A percentile compares a stretch with the other conserved stretches of the same genome.
These are phyloP conservation scores for Engraulis encrasicolus DNA, from an alignment of 2,113 vertebrate species.

Conservation along the genomic window DNA sequence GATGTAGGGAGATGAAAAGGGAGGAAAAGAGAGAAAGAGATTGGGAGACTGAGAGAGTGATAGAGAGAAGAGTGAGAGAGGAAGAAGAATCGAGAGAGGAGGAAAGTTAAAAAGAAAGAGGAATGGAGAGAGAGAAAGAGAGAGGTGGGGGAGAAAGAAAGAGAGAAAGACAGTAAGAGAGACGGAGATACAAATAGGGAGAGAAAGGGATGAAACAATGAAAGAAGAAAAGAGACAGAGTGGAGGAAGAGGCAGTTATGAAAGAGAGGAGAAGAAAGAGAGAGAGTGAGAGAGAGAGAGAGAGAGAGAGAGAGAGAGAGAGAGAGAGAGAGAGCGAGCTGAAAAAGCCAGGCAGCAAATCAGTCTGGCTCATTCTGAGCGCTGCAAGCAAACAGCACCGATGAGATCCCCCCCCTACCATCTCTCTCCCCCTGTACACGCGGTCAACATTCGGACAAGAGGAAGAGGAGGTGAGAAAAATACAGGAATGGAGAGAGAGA, in stretches of 20 bases:
- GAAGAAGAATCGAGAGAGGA: neutral
- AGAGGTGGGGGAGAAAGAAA: neutral
- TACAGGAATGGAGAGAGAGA: neutral
- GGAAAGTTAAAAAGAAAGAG: neutral
- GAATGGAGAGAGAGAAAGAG: neutral
- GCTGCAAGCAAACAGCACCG: constrained; percentile 17
- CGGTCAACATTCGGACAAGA: neutral
- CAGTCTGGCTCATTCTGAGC: constrained; percentile 25
- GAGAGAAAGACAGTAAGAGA: neutral
- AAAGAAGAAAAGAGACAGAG: neutral
- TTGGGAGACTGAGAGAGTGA: neutral
- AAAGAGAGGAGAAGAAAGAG: neutral
- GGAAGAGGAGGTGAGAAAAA: too few relatives aligned
- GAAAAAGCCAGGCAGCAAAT: constrained; percentile 22
- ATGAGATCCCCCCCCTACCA: neutral
- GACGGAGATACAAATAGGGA: neutral
- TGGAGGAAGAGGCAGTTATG: neutral
- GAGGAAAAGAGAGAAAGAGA: neutral
- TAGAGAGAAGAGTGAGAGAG: constrained; percentile 28
- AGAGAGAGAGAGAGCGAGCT: constrained; percentile 19
- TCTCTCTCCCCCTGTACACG: neutral
- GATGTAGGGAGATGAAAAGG: neutral
- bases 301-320: neutral
- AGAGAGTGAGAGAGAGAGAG: neutral
- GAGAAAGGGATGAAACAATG: constrained; percentile 14